phyloP scores from a whole-genome alignment of 2,797 vertebrate genomes.

The Geotrypetes seraphini region DNA sequence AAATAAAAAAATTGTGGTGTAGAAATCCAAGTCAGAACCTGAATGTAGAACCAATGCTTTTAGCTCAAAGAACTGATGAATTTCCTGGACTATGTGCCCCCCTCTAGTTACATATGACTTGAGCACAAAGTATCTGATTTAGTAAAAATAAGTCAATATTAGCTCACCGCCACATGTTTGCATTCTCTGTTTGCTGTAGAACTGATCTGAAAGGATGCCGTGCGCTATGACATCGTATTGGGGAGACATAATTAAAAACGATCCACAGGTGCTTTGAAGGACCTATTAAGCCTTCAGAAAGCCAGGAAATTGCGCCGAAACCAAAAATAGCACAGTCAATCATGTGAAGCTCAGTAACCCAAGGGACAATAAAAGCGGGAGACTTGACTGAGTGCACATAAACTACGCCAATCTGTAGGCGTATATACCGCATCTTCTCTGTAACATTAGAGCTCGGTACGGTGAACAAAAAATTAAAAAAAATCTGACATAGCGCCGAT shows the following conservation, averaged over 20 bases:
- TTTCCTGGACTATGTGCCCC: slow-evolving; percentile 14
- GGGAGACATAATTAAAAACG: not conserved
- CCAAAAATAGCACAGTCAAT: not conserved
- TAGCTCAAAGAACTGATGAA: slow-evolving; percentile 15
- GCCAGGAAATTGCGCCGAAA: not conserved
- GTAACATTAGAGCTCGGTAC: too few species aligned
- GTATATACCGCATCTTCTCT: too few species aligned
- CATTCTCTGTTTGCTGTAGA: not conserved
- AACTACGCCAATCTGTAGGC: too few species aligned
- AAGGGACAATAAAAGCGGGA: too few species aligned
- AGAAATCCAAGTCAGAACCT: too few species aligned
- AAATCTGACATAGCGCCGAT: too few species aligned
- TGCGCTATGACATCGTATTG: not conserved
- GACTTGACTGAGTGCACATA: too few species aligned
- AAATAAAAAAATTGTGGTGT: too few species aligned
- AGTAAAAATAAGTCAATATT: slow-evolving; percentile 14
- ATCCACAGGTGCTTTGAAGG: too few species aligned
- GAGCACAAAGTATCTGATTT: not conserved
- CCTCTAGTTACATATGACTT: not conserved
- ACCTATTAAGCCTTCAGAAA: rapidly evolving
- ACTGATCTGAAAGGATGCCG: not conserved
- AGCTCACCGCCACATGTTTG: slow-evolving; percentile 6
- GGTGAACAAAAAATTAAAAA: too few species aligned
- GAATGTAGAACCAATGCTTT: too few species aligned
- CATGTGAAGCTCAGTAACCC: not conserved